Evolutionary conservation across 30 jellyfish, hydroid and myxozoan species (phyloP), one percentile per base, ranked within the genome.

Genomic region (Pelagia noctiluca): DNA sequence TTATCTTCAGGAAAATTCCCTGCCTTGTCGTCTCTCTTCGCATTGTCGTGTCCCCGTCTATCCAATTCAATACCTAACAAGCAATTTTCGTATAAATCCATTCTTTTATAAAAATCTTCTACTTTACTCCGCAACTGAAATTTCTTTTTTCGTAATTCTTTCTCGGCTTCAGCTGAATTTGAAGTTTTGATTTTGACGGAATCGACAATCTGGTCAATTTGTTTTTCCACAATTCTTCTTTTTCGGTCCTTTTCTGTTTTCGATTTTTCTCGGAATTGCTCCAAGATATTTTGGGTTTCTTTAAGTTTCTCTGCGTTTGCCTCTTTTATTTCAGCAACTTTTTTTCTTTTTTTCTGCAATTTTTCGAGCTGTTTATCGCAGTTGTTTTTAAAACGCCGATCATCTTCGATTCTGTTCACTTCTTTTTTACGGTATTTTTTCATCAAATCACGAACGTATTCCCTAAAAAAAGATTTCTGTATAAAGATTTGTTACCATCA

Each of bases 81-180:
- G 26, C 85, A 66, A 69, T 86, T 88, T 11, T 93, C 97, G 67
- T 93, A 93, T 25, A 93, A 91, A 61, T 93, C 98, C 98, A 93
- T 93, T 60, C 92, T 74, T 66, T 93, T 93, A 95, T 96, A 93
- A 76, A 85, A 93, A 48, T 93, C 98, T 69, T 93, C 98, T 1
- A 87, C 81, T 57, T 93, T 83, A 21, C 81, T 68, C 30, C 93
- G 83, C 29, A 93, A 34, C 53, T 76, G 87, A 73, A 80, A 87
- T 52, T 93, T 93, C 61, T 69, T 80, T 61, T 83, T 93, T 26
- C 89, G 63, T 0, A 93, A 54, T 33, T 93, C 96, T 19, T 80
- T 73, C 34, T 84, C 93, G 52, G 50, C 34, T 16, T 80, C 95
- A 22, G 81, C 68, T n/a, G 80, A 36, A 24, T 30, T 50, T 12